Evolutionary conservation across 2,797 vertebrate species (phyloP), one percentile per base, ranked within the genome.

Genomic region (Eidolon dupreanum): DNA sequence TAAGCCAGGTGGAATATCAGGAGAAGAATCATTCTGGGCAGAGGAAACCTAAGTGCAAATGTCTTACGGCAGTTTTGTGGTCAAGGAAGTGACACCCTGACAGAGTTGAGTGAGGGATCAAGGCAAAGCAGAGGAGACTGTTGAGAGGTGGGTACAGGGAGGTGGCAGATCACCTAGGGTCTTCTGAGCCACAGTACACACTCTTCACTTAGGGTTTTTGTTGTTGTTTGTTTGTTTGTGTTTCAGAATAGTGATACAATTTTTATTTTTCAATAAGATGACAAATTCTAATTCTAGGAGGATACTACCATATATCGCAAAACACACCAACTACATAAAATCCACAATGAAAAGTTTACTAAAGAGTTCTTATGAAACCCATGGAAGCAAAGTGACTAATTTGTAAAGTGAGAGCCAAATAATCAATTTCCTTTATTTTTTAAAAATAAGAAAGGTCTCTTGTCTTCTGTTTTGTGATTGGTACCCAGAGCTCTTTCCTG

Each of bases 251-350:
- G 31, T 43, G 12, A 53, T 61, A 68, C 17, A 31, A 33, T 65
- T 92, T 88, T 59, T 88, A 68, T 66, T 65, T 95, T 83, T 89
- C 31, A 55, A 15, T 57, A 66, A 88, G 33, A 19, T 63, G 75
- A 84, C 43, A 59, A 49, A 31, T 82, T 92, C 68, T 11, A 19
- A 78, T 49, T 33, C 20, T 43, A 79, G 33, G 24, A 63, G 66
- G 53, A 63, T 43, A 61, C 5, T 43, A 24, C 19, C 41, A 68
- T 16, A 0, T 61, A 73, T 75, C 36, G 79, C 53, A 92, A 90
- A 91, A 71, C 36, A 74, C 6, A 59, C 22, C 75, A 65, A 61
- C n/a, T 49, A 46, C n/a, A 16, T 33, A 51, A 73, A 73, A 68
- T 51, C 31, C 24, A 41, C 5, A 4, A 15, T 28, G 38, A 68